Conservation (phyloP, 2,113 vertebrate genomes). For the Bettongia penicillata region DNA sequence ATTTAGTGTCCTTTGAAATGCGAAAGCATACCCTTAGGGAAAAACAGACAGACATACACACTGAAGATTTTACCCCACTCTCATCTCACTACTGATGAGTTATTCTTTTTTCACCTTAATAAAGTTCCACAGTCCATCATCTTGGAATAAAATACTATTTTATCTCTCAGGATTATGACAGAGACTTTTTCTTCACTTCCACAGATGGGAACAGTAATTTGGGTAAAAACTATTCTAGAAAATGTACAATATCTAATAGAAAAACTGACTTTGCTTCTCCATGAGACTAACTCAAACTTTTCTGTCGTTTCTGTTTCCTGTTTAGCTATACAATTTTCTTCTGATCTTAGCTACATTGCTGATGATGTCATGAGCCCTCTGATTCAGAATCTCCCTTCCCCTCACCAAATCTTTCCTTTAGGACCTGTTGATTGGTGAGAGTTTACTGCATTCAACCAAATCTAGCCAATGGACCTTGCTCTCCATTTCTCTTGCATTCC, state of each 20-base stretch:
- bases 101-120: background rate
- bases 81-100: background rate
- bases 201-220: background rate
- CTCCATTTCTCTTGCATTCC: background rate
- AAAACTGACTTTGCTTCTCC: background rate
- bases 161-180: background rate
- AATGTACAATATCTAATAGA: background rate
- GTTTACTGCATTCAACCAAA: background rate
- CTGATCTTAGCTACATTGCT: background rate
- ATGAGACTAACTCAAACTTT: background rate
- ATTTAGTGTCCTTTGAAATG: background rate
- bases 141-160: background rate
- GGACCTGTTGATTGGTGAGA: background rate
- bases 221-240: slow-evolving; percentile 12
- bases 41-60: accelerated
- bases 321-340: background rate
- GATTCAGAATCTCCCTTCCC: background rate
- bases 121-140: background rate
- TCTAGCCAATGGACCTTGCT: background rate
- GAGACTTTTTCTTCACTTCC: background rate
- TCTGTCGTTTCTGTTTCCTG: background rate
- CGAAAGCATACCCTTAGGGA: background rate
- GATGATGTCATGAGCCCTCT: background rate
- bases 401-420: background rate
- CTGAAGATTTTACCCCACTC: no score